phyloP scores from a whole-genome alignment of 2,888 invertebrate genomes.

The Cosmopolites sordidus region DNA sequence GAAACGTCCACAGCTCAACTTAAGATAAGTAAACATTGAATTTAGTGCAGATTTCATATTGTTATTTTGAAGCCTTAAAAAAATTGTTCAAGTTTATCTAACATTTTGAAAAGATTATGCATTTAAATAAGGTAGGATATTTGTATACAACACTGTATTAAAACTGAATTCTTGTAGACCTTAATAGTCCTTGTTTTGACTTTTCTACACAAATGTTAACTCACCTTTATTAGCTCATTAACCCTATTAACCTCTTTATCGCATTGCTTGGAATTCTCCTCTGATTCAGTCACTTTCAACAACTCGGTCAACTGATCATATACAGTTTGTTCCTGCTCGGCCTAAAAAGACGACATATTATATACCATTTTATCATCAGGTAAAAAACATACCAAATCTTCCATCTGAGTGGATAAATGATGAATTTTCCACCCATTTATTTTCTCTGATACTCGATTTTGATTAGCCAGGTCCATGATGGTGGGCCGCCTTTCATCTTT shows the following conservation, averaged over 20 bases:
- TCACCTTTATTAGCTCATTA: constrained; percentile 63
- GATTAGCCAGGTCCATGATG: constrained; percentile 85
- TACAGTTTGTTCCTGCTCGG: constrained; percentile 52
- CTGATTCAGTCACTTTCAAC: constrained; percentile 46
- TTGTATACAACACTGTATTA: too few species aligned
- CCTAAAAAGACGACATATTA: constrained; percentile 40
- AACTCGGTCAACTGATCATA: constrained; percentile 47
- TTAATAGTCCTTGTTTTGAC: too few species aligned
- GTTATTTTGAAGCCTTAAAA: too few species aligned
- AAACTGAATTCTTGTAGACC: too few species aligned
- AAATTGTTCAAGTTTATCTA: too few species aligned
- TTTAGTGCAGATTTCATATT: too few species aligned
- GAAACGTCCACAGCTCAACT: too few species aligned
- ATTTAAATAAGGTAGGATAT: too few species aligned
- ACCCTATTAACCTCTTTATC: constrained; percentile 47
- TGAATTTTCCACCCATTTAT: constrained; percentile 94
- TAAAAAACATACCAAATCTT: constrained; percentile 68
- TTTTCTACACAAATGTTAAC: too few species aligned
- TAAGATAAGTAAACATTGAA: too few species aligned
- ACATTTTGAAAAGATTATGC: too few species aligned
- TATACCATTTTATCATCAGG: background rate
- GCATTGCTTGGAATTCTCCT: constrained; percentile 35
- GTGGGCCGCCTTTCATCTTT: constrained; percentile 82
- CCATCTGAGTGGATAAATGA: constrained; percentile 89
- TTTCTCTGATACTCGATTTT: constrained; percentile 79